Base-by-base conservation (phyloP, 2,797 vertebrate species). In the Peromyscus melanophrys region DNA sequence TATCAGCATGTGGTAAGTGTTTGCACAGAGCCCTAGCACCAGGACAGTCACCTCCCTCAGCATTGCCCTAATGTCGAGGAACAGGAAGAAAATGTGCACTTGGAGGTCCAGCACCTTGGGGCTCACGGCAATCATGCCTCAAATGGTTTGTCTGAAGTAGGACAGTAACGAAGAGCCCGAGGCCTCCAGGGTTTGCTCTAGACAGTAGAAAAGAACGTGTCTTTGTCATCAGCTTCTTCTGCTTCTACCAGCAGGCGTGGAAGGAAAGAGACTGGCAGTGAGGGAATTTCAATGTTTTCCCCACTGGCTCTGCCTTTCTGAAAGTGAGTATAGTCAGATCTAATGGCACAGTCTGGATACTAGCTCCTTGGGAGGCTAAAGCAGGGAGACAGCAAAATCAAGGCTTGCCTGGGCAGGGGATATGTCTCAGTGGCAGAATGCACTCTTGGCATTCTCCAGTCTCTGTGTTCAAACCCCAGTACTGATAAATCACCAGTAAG, bases 221-320 rank as follows among this genome's bases (percentile, higher is more conserved):
- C 65, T 4, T 69, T 71, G 49, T 59, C 16, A 59, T 52, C 0
- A 2, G 4, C 21, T 57, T 34, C 25, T 55, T 34, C 6, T 9
- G 7, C 4, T 76, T 80, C 90, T 75, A 25, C 3, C 4, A 71
- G 40, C 49, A 93, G 21, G 43, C 46, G 27, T 55, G 71, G 37
- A 49, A 65, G 43, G 1, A 46, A 43, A 2, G 12, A 78, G 63
- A 65, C n/a, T 17, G 14, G 27, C 1, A 1, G 23, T 34, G 31
- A 11, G 43, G 63, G 40, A 76, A 49, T 10, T 40, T 78, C 13
- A 59, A 78, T 0, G 9, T 17, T 17, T 6, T 13, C 3, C 11
- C n/a, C 19, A 12, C 31, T 85, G 67, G 81, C 46, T 67, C 34
- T 65, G 29, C 34, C 63, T 95, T 80, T 37, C 61, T 96, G 23